phyloP scores from a whole-genome alignment of 2,113 vertebrate genomes.

The Pseudorasbora parva region DNA sequence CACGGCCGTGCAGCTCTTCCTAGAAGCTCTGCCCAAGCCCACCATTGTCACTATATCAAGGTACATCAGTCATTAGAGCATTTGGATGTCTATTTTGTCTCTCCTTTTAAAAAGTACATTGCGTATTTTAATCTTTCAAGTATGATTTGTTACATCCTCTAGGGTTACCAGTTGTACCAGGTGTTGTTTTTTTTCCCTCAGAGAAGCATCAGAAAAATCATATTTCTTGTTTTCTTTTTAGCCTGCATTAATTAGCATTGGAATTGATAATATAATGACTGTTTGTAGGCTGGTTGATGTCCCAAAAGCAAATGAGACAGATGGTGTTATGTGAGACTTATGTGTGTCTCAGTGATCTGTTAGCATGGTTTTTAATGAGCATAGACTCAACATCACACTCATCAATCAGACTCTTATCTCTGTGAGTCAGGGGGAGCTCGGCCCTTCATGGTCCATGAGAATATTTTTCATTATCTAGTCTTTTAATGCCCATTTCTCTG shows the following conservation, averaged over 20 bases:
- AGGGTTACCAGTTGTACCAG: not conserved
- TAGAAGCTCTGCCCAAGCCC: conserved; percentile 84
- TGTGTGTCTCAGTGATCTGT: conserved; percentile 21
- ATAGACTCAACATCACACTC: not conserved
- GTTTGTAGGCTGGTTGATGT: not conserved
- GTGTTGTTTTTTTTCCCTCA: not conserved
- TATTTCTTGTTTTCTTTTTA: not conserved
- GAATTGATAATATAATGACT: not conserved
- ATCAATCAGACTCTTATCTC: conserved; percentile 7
- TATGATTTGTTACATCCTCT: not conserved
- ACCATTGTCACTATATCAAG: conserved; percentile 90
- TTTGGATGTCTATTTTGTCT: not conserved
- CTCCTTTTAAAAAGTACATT: conserved; percentile 1
- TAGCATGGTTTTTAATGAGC: conserved; percentile 21
- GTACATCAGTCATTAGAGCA: conserved; percentile 66
- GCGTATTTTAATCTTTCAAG: conserved; percentile 7
- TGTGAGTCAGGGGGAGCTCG: not conserved
- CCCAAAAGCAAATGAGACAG: conserved; percentile 12
- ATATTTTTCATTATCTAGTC: conserved; percentile 1
- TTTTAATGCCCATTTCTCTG: not conserved
- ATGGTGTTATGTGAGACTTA: conserved; percentile 19
- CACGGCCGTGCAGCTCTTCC: conserved; percentile 74
- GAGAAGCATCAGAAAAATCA: conserved; percentile 9
- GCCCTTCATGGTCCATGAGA: not conserved
- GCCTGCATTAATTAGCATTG: conserved; percentile 27